Conservation (phyloP, 2,797 vertebrate species). For the Peromyscus aztecus region DNA sequence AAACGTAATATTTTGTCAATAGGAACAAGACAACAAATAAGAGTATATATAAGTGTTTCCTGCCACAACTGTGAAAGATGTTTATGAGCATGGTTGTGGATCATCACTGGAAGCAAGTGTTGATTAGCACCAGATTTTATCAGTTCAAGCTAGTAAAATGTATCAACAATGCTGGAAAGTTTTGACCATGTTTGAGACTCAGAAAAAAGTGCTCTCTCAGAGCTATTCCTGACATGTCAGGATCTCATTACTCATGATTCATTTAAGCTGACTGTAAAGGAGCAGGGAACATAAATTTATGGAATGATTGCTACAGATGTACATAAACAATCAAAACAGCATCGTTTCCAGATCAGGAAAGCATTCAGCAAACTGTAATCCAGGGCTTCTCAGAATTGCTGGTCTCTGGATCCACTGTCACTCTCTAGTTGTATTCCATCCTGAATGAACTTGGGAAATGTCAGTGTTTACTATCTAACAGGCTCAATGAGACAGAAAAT, state of each 20-base stretch:
- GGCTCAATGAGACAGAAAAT: background rate
- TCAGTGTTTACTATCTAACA: background rate
- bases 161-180: background rate
- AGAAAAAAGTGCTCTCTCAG: background rate
- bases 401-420: background rate
- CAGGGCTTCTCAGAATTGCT: background rate
- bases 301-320: background rate
- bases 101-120: background rate
- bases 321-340: constrained; percentile 11
- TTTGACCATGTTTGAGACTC: background rate
- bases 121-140: background rate
- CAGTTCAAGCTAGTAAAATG: background rate
- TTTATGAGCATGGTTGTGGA: background rate
- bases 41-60: background rate
- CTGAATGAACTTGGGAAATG: background rate
- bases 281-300: background rate
- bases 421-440: background rate
- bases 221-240: background rate
- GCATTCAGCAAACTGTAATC: background rate
- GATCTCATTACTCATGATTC: background rate
- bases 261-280: background rate
- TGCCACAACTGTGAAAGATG: background rate
- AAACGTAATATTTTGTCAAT: background rate
- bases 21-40: background rate
- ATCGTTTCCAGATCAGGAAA: background rate